phyloP scores from a whole-genome alignment of 2,888 invertebrate species.

The Neuroscelio doddi region DNA sequence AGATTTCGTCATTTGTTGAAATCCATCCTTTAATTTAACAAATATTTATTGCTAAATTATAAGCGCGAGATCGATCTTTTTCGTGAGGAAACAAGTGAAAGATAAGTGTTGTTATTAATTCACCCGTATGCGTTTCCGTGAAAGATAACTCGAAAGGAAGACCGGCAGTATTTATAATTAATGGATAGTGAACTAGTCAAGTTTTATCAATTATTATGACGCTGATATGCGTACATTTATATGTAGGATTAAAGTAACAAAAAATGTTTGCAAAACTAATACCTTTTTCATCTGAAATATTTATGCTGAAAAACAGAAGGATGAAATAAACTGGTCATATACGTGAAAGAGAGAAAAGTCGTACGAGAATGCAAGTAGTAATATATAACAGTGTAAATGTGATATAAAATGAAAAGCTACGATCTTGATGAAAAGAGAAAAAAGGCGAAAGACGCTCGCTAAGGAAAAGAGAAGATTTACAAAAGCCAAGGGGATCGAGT shows the following conservation, averaged over 20 bases:
- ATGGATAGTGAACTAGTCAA: slow-evolving; percentile 20
- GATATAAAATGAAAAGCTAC: slow-evolving; percentile 6
- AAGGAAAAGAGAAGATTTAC: slow-evolving; percentile 35
- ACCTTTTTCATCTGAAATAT: too few species aligned
- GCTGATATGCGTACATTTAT: slow-evolving; percentile 6
- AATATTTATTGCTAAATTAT: slow-evolving; percentile 24
- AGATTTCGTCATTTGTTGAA: slow-evolving; percentile 38
- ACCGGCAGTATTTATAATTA: slow-evolving; percentile 33
- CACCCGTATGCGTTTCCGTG: slow-evolving; percentile 29
- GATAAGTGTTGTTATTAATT: slow-evolving; percentile 31
- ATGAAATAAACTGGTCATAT: slow-evolving; percentile 1
- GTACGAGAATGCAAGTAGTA: too few species aligned
- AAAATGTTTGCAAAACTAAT: too few species aligned
- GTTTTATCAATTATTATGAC: slow-evolving; percentile 16
- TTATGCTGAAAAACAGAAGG: neutral
- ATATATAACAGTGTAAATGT: too few species aligned
- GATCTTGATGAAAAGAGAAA: slow-evolving; percentile 7
- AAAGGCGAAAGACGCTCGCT: slow-evolving; percentile 10
- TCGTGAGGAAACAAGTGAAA: slow-evolving; percentile 42
- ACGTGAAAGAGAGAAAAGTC: too few species aligned
- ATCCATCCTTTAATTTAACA: slow-evolving; percentile 26
- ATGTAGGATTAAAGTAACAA: too few species aligned
- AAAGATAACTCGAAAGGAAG: slow-evolving; percentile 35
- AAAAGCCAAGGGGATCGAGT: slow-evolving; percentile 20
- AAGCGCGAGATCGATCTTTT: slow-evolving; percentile 44